Conservation (phyloP, 2,113 vertebrate species). For the Gavialis gangeticus region DNA sequence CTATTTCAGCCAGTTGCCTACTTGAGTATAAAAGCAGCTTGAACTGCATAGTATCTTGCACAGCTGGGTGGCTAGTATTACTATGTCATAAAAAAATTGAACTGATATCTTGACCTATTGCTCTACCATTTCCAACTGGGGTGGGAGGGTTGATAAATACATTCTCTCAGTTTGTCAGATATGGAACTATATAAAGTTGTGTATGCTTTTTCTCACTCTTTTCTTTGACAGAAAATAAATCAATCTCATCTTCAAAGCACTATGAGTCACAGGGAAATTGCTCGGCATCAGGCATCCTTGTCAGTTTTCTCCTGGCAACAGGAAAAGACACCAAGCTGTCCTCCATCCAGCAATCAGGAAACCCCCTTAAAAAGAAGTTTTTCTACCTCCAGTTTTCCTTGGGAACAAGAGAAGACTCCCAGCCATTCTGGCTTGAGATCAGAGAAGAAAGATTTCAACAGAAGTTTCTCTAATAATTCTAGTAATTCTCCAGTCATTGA, state of each 20-base stretch:
- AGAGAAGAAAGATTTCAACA: slow-evolving; percentile 29
- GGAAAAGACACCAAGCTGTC: slow-evolving; percentile 77
- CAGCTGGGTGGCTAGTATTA: neutral
- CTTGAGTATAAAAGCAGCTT: neutral
- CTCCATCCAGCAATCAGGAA: slow-evolving; percentile 75
- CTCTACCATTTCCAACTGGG: neutral
- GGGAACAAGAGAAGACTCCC: slow-evolving; percentile 83
- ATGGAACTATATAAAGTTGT: neutral
- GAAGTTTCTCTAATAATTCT: slow-evolving; percentile 55
- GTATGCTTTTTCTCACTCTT: neutral
- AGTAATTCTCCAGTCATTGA: slow-evolving; percentile 75
- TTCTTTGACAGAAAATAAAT: slow-evolving; percentile 77
- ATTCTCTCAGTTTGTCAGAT: neutral
- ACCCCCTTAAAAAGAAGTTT: slow-evolving; percentile 83
- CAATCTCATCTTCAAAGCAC: slow-evolving; percentile 72
- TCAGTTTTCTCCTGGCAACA: slow-evolving; percentile 94
- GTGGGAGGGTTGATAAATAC: neutral
- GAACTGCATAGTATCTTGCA: neutral
- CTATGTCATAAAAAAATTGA: neutral
- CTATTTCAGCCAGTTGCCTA: neutral
- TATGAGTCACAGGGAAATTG: slow-evolving; percentile 88
- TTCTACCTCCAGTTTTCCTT: slow-evolving; percentile 63
- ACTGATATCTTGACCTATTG: neutral
- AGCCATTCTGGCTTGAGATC: slow-evolving; percentile 61
- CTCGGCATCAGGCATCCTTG: slow-evolving; percentile 88